These are phyloP conservation scores for Spinibarbus caldwelli DNA, from an alignment of 2,797 vertebrate genomes.

Conservation along the genomic window DNA sequence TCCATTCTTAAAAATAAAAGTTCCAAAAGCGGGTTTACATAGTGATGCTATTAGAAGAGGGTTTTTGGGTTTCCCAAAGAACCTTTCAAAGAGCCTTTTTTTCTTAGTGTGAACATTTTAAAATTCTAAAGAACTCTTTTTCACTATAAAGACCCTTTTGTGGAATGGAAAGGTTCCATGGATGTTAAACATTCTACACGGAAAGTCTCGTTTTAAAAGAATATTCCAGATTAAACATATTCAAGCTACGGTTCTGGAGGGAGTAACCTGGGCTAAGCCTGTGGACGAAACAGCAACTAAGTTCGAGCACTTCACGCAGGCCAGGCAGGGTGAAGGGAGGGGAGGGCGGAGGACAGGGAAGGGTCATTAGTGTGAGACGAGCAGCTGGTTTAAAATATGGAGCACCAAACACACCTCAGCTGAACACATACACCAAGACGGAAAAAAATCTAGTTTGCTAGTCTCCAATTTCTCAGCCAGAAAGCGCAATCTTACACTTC, in stretches of 20 bases:
- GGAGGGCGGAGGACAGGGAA: no score
- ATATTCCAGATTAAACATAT: background rate
- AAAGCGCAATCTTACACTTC: conserved; percentile 14
- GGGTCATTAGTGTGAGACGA: conserved; percentile 59
- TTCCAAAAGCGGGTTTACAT: no score
- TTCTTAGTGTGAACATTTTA: no score
- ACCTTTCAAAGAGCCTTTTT: no score
- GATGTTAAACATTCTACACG: background rate
- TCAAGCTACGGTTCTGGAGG: background rate
- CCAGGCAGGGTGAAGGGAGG: conserved; percentile 63
- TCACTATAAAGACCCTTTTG: no score
- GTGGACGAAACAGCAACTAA: conserved; percentile 58
- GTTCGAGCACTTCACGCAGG: conserved; percentile 74
- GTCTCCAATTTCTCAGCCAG: conserved; percentile 2
- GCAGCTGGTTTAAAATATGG: conserved; percentile 46
- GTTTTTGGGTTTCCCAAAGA: no score
- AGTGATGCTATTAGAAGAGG: no score
- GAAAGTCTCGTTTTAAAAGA: conserved; percentile 1
- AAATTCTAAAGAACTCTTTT: no score
- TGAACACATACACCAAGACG: background rate
- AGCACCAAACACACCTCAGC: conserved; percentile 46
- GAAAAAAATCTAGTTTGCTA: conserved; percentile 2
- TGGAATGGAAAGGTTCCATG: background rate
- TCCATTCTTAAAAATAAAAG: no score
- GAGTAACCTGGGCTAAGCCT: conserved; percentile 45